phyloP scores from a whole-genome alignment of 2,797 vertebrate species.

The Pipistrellus pygmaeus region DNA sequence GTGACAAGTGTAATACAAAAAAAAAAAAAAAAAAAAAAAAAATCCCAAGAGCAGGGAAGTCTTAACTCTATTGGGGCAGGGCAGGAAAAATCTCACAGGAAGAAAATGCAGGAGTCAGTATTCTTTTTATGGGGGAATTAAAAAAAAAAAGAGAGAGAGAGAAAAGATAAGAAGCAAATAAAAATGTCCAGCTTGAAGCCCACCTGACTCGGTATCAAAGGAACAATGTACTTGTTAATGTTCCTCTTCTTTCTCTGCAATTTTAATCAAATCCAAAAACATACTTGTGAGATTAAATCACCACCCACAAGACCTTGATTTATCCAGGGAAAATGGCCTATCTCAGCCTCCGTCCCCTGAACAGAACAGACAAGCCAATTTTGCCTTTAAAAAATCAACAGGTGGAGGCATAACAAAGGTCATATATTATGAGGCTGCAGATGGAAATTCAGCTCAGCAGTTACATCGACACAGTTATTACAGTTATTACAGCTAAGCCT shows the following conservation, averaged over 20 bases:
- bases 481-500: slow-evolving; percentile 84
- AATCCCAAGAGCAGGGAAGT: background rate
- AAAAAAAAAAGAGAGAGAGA: too few species aligned
- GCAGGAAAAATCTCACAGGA: background rate
- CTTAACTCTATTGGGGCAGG: background rate
- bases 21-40: background rate
- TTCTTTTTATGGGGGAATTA: background rate
- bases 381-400: slow-evolving; percentile 79
- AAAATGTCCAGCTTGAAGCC: slow-evolving; percentile 22
- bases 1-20: background rate
- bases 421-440: slow-evolving; percentile 75
- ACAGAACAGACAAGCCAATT: slow-evolving; percentile 80
- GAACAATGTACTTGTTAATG: slow-evolving; percentile 58
- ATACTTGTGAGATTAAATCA: slow-evolving; percentile 64
- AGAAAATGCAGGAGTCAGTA: background rate
- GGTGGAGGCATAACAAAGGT: slow-evolving; percentile 78
- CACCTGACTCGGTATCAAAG: slow-evolving; percentile 15
- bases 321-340: slow-evolving; percentile 60
- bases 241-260: slow-evolving; percentile 46
- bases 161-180: slow-evolving; percentile 29
- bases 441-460: slow-evolving; percentile 81
- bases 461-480: slow-evolving; percentile 81
- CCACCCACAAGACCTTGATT: slow-evolving; percentile 57
- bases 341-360: slow-evolving; percentile 59
- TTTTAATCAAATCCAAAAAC: slow-evolving; percentile 72